Conservation (phyloP, 2,888 invertebrate genomes). For the Oxyscelio sp. region DNA sequence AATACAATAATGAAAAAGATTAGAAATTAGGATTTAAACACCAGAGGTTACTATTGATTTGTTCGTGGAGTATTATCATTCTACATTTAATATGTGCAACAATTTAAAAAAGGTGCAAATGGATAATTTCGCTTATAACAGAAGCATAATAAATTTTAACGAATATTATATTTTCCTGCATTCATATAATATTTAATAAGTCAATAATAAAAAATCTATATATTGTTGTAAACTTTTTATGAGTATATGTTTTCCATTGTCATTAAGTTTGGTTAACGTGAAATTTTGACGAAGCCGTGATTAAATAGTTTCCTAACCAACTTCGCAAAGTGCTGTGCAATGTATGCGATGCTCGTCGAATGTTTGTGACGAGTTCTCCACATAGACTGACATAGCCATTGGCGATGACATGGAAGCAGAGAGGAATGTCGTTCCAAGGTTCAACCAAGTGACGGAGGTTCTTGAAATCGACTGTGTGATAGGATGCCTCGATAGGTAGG, state of each 20-base stretch:
- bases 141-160: too few species aligned
- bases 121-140: too few species aligned
- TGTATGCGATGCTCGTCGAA: conserved; percentile 67
- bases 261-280: conserved; percentile 18
- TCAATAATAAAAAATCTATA: too few species aligned
- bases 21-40: too few species aligned
- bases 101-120: too few species aligned
- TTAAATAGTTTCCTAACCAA: conserved; percentile 67
- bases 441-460: conserved; percentile 65
- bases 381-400: conserved; percentile 66
- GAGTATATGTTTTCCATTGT: conserved; percentile 19
- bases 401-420: conserved; percentile 70
- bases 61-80: too few species aligned
- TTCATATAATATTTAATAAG: too few species aligned
- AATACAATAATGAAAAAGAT: too few species aligned
- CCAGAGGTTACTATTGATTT: too few species aligned
- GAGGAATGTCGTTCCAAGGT: conserved; percentile 71
- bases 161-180: too few species aligned
- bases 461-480: conserved; percentile 61
- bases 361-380: conserved; percentile 71
- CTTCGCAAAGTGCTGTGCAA: conserved; percentile 58
- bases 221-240: too few species aligned
- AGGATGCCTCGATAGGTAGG: conserved; percentile 59
- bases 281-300: conserved; percentile 55
- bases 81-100: too few species aligned